Evolutionary conservation across 1,140 invertebrate species (phyloP), one percentile per base, ranked within the genome.

Genomic region (Teleogryllus occipitalis): DNA sequence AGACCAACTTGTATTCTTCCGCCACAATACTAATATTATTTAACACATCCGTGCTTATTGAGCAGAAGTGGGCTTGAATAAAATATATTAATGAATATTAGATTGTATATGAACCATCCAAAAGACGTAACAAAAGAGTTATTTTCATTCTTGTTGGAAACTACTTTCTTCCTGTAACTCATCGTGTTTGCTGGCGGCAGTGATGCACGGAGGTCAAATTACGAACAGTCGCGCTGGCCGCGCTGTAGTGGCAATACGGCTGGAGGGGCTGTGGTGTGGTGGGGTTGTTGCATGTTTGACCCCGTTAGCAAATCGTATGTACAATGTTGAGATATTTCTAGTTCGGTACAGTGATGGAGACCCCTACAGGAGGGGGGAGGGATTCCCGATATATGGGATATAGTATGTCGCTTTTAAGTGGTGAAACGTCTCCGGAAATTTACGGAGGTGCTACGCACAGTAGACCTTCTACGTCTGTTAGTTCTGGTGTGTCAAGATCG

Each of bases 371-470:
- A 87, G 93, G 93, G 89, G 91, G 91, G 88, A 90, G 92, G 89
- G 93, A 94, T 90, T 91, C 92, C 92, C 92, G 93, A 85, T 94
- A 94, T 87, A 90, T 94, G 88, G 91, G 92, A 85, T 95, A 94
- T 88, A 91, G 91, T 85, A 94, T 95, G 92, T 92, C 93, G 84
- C 88, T 94, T 83, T 89, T 94, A 84, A 90, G 90, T 82, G 90
- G 92, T 84, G 93, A 94, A 84, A 87, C 88, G 81, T 89, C 91
- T 83, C 88, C 91, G 81, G 93, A 94, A 84, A 93, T 94, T 85
- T 94, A 94, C 86, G 91, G 91, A 81, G 89, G 87, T 79, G 89
- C 88, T 82, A 82, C 83, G 83, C 87, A 86, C 85, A 90, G 88
- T 82, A 88, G 89, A 83, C 91, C 90, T 82, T 90, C 89, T 73